phyloP scores from a whole-genome alignment of 2,113 vertebrate genomes.

The Colaptes auratus region DNA sequence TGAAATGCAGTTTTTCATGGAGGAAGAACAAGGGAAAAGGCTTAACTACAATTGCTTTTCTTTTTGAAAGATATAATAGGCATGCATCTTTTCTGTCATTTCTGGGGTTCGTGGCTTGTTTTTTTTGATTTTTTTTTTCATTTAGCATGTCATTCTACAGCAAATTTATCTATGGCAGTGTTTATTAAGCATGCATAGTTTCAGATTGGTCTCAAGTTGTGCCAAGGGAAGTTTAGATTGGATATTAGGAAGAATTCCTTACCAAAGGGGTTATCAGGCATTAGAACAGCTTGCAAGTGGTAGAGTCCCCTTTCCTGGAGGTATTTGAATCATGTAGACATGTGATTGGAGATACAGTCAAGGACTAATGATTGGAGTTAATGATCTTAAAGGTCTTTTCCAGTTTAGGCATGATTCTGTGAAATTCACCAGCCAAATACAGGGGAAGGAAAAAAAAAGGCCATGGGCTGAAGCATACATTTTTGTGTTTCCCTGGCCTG shows the following conservation, averaged over 20 bases:
- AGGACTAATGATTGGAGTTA: no score
- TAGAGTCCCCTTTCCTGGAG: no score
- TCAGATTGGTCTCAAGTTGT: not conserved
- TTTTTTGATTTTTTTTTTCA: not conserved
- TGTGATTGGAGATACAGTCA: no score
- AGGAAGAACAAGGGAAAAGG: not conserved
- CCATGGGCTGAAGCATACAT: not conserved
- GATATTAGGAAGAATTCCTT: no score
- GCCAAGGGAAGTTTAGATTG: no score
- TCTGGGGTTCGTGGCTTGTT: not conserved
- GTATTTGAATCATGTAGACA: no score
- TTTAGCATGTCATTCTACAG: not conserved
- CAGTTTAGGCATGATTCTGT: no score
- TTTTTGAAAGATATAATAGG: not conserved
- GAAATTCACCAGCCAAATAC: not conserved
- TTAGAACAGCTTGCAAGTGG: no score
- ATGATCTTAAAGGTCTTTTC: no score
- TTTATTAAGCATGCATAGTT: not conserved
- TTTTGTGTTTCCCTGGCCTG: not conserved
- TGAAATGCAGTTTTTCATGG: not conserved
- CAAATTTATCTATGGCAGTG: not conserved
- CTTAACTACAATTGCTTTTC: not conserved
- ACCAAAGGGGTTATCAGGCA: no score
- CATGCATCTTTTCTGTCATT: not conserved
- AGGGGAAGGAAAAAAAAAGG: not conserved